phyloP scores from a whole-genome alignment of 2,888 invertebrate species.

The Abrostola triplasia region DNA sequence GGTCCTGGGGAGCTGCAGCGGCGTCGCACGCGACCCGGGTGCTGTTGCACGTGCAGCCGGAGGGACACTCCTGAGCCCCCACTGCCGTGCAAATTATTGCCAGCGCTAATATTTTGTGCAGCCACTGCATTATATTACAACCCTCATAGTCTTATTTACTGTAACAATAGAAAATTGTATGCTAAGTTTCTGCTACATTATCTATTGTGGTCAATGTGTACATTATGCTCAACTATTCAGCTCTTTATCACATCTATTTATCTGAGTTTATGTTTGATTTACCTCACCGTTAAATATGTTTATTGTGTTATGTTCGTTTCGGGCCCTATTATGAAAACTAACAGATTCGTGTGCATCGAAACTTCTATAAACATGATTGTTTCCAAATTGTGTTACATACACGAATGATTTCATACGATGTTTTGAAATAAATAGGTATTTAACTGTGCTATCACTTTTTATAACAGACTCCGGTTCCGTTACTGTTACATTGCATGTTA shows the following conservation, averaged over 20 bases:
- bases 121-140: constrained; percentile 88
- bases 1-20: constrained; percentile 62
- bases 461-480: constrained; percentile 35
- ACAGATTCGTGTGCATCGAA: neutral
- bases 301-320: constrained; percentile 9
- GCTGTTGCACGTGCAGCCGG: constrained; percentile 74
- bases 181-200: constrained; percentile 37
- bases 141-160: constrained; percentile 87
- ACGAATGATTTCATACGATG: constrained; percentile 25
- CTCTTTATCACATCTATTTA: constrained; percentile 13
- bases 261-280: constrained; percentile 7
- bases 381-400: constrained; percentile 12
- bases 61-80: constrained; percentile 71
- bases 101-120: constrained; percentile 86
- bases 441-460: constrained; percentile 35
- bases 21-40: constrained; percentile 71
- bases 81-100: constrained; percentile 83
- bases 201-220: constrained; percentile 24
- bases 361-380: constrained; percentile 27
- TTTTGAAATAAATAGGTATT: constrained; percentile 33
- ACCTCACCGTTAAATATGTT: constrained; percentile 1
- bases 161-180: constrained; percentile 76
- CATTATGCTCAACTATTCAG: constrained; percentile 15
- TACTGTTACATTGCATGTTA: constrained; percentile 55
- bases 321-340: neutral